Percentiles rank a stretch among this genome's conserved stretches.
Conservation (phyloP, 1,140 invertebrate genomes). For the Chlorops oryzae region DNA sequence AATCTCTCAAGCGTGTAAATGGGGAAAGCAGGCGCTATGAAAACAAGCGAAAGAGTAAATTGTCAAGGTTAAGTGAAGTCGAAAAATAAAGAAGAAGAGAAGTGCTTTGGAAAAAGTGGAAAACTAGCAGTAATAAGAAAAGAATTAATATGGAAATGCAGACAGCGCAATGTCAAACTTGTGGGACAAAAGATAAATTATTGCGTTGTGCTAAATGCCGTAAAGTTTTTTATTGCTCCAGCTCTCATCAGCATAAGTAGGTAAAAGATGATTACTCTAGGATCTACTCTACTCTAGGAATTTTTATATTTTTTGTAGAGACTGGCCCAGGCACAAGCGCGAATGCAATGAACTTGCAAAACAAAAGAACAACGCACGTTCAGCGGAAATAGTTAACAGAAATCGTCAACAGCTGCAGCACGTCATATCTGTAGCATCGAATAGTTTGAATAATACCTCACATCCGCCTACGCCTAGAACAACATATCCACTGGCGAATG, state of each 20-base stretch:
- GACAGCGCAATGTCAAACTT: constrained; percentile 55
- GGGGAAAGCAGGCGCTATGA: too few species aligned
- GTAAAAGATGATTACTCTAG: too few species aligned
- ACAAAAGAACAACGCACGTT: constrained; percentile 24
- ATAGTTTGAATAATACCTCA: too few species aligned
- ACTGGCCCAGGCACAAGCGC: constrained; percentile 69
- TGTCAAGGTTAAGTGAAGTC: constrained; percentile 29
- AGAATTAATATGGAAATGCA: too few species aligned
- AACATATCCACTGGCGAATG: too few species aligned
- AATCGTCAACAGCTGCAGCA: constrained; percentile 32
- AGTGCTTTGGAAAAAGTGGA: too few species aligned
- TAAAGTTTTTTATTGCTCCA: constrained; percentile 67
- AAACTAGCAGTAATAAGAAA: too few species aligned
- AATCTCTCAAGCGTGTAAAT: too few species aligned
- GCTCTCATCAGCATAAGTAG: constrained; percentile 67
- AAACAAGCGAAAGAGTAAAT: too few species aligned
- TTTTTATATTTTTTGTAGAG: too few species aligned
- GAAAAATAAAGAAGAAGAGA: background rate
- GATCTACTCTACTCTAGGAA: too few species aligned
- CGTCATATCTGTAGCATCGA: constrained; percentile 31
- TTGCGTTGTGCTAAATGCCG: constrained; percentile 68
- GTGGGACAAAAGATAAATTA: constrained; percentile 61
- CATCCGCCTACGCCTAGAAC: too few species aligned
- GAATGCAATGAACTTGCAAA: constrained; percentile 46
- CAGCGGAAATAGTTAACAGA: constrained; percentile 7